A percentile compares a stretch with the other conserved stretches of the same genome.
These are phyloP conservation scores for Prosopocoilus inquinatus DNA, from an alignment of 2,888 invertebrate genomes.

Conservation along the genomic window DNA sequence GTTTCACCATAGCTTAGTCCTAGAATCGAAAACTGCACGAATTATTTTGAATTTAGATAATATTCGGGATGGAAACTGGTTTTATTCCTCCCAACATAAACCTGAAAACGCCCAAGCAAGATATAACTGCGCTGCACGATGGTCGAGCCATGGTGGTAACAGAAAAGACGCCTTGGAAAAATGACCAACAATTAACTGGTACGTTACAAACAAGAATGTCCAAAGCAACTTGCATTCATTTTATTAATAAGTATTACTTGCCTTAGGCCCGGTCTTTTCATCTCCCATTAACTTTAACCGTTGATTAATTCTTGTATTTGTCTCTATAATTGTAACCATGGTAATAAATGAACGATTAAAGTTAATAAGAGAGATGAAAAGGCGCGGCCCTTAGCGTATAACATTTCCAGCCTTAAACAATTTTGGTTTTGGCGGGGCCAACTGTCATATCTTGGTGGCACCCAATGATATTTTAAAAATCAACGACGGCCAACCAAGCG, in stretches of 20 bases:
- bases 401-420: constrained; percentile 82
- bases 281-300: no score
- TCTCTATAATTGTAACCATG: no score
- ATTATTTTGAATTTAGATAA: constrained; percentile 42
- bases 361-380: no score
- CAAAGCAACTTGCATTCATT: no score
- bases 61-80: constrained; percentile 71
- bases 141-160: constrained; percentile 71
- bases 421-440: constrained; percentile 90
- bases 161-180: constrained; percentile 63
- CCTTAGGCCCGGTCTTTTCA: no score
- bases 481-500: constrained; percentile 62
- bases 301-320: no score
- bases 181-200: constrained; percentile 70
- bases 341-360: no score
- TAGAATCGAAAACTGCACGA: no score
- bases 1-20: neutral
- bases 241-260: no score
- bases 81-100: constrained; percentile 84
- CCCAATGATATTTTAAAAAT: constrained; percentile 60
- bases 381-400: no score
- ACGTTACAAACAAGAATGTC: constrained; percentile 3
- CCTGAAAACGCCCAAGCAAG: constrained; percentile 54
- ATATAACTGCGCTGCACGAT: constrained; percentile 60
- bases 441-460: constrained; percentile 68